phyloP scores from a whole-genome alignment of 2,888 invertebrate genomes.

The Aproaerema taeniolella region DNA sequence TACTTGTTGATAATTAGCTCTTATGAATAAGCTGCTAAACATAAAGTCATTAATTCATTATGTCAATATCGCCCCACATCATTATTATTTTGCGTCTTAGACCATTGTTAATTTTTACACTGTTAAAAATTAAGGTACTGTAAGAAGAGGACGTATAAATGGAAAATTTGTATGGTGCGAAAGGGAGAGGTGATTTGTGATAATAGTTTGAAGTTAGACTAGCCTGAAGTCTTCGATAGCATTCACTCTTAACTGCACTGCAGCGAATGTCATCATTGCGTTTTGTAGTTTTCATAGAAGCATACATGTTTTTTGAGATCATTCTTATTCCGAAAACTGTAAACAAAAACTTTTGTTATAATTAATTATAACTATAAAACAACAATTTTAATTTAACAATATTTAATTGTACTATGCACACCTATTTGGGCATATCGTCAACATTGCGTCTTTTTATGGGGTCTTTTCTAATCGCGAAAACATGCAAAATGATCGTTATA shows the following conservation, averaged over 20 bases:
- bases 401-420: too few relatives aligned
- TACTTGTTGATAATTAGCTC: constrained; percentile 1
- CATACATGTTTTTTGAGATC: constrained; percentile 41
- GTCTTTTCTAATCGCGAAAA: too few relatives aligned
- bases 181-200: constrained; percentile 59
- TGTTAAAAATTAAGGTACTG: constrained; percentile 14
- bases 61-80: constrained; percentile 9
- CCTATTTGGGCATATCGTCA: too few relatives aligned
- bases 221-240: constrained; percentile 29
- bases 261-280: constrained; percentile 37
- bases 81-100: constrained; percentile 9
- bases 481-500: too few relatives aligned
- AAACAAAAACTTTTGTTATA: too few relatives aligned
- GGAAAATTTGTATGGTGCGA: constrained; percentile 29
- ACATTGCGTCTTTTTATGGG: too few relatives aligned
- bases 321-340: too few relatives aligned
- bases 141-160: constrained; percentile 27
- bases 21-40: too few relatives aligned
- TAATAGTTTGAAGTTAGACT: constrained; percentile 58
- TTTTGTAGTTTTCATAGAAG: constrained; percentile 56
- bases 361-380: too few relatives aligned
- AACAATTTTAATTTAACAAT: too few relatives aligned
- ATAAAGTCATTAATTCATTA: too few relatives aligned
- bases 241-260: constrained; percentile 31
- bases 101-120: constrained; percentile 18